Conservation (phyloP, 2,797 vertebrate species). For the Bradypodion pumilum region DNA sequence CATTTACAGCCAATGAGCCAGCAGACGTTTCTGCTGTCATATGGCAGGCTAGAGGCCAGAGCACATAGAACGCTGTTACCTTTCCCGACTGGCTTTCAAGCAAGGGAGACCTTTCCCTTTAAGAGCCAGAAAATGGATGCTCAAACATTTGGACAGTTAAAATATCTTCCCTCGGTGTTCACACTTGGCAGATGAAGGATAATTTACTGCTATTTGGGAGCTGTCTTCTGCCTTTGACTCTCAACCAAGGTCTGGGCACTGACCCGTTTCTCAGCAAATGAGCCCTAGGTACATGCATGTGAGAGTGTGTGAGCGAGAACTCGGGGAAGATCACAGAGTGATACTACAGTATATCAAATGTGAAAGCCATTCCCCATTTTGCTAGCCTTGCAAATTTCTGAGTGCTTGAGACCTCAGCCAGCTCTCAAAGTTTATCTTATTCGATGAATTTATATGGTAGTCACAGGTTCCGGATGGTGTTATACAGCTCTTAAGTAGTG, state of each 20-base stretch:
- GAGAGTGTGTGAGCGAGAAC: not conserved
- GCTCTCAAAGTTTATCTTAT: conserved; percentile 71
- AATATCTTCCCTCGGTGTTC: not conserved
- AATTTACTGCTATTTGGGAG: conserved; percentile 32
- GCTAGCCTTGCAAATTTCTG: conserved; percentile 66
- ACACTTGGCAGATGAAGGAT: not conserved
- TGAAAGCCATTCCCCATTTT: conserved; percentile 65
- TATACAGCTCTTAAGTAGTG: conserved; percentile 66
- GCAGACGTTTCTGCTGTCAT: too few relatives aligned
- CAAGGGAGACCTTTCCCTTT: too few relatives aligned
- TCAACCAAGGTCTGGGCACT: conserved; percentile 62
- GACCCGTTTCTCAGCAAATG: conserved; percentile 50
- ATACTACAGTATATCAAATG: conserved; percentile 69
- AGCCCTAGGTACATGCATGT: conserved; percentile 30
- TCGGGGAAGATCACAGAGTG: conserved; percentile 34
- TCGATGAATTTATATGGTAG: conserved; percentile 66
- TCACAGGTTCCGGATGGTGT: conserved; percentile 56
- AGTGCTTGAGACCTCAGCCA: conserved; percentile 46
- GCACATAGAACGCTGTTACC: too few relatives aligned
- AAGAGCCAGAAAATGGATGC: not conserved
- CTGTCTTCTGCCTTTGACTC: conserved; percentile 46
- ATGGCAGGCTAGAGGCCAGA: too few relatives aligned
- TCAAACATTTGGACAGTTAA: not conserved
- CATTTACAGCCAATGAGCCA: too few relatives aligned
- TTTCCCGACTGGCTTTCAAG: not conserved